phyloP scores from a whole-genome alignment of 1,140 invertebrate species.

The Pseudobourletiella spinata region DNA sequence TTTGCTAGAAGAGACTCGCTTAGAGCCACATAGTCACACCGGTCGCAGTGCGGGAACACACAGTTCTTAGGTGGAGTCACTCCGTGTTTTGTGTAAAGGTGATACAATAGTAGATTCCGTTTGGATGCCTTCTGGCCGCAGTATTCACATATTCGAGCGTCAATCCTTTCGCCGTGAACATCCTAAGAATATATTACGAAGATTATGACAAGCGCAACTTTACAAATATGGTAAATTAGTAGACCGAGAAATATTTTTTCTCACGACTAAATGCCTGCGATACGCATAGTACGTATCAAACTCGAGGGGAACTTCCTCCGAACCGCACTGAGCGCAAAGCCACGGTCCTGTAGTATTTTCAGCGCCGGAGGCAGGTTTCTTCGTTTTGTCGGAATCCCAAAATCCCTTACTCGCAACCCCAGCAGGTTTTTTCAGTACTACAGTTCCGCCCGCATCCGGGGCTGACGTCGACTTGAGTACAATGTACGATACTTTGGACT shows the following conservation, averaged over 20 bases:
- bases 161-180: conserved; percentile 67
- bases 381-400: conserved; percentile 37
- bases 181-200: conserved; percentile 52
- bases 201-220: too few relatives aligned
- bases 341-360: conserved; percentile 50
- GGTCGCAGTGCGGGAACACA: conserved; percentile 63
- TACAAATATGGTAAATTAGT: too few relatives aligned
- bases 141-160: conserved; percentile 68
- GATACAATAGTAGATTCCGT: conserved; percentile 65
- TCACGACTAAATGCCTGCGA: conserved; percentile 56
- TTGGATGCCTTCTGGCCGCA: conserved; percentile 68
- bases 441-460: conserved; percentile 39
- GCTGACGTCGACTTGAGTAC: conserved; percentile 44
- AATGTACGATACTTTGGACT: conserved; percentile 45
- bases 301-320: conserved; percentile 50
- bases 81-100: conserved; percentile 69
- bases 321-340: conserved; percentile 56
- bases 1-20: conserved; percentile 55
- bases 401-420: conserved; percentile 23
- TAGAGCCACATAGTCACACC: conserved; percentile 63
- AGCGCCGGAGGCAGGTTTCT: conserved; percentile 36
- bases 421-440: conserved; percentile 32
- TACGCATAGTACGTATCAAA: conserved; percentile 68
- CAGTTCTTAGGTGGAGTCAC: conserved; percentile 56
- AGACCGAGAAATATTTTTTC: background rate